Base-by-base conservation (phyloP, 2,113 vertebrate genomes). In the Eubucco bourcierii region DNA sequence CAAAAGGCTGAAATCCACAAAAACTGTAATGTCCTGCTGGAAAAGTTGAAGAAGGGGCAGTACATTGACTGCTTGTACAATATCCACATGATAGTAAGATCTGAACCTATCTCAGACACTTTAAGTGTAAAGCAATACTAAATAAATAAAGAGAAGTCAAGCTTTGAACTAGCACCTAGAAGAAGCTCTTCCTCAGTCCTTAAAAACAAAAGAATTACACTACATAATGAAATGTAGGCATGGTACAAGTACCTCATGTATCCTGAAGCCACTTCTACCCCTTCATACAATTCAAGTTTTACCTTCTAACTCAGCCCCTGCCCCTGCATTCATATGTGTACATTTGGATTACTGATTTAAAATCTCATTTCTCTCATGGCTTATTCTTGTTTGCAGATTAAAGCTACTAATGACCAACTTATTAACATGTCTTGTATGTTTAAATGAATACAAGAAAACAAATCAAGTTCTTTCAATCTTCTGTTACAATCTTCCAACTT, bases 281-380 rank as follows among this genome's bases (percentile, higher is more conserved):
- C 72, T 19, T 72, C 15, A 3, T 8, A 12, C 2, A 41, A 11
- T 71, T 89, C 39, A 76, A 37, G 19, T 31, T 67, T 16, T 44
- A 39, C 19, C 33, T 82, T 89, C 0, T 0, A 73, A 85, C n/a
- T 55, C 1, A 0, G 6, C 58, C 1, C 1, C 33, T 72, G 44
- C 25, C 84, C 20, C 7, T 20, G 5, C 4, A 18, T 4, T 15
- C 10, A 25, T 8, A 34, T 5, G 17, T 7, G 10, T 3, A 3
- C 3, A 11, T 77, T 85, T 80, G 29, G 17, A 58, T n/a, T 44
- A 31, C 7, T 37, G 29, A 8, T 70, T 76, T 85, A 76, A 87
- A 85, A 58, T 8, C 66, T 74, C 28, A 15, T n/a, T 65, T 47
- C 33, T 87, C 24, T 76, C 4, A 29, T 20, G 17, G 9, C 15